These are phyloP conservation scores for Sebastes jordani DNA, from an alignment of 2,797 vertebrate genomes.

Conservation along the genomic window DNA sequence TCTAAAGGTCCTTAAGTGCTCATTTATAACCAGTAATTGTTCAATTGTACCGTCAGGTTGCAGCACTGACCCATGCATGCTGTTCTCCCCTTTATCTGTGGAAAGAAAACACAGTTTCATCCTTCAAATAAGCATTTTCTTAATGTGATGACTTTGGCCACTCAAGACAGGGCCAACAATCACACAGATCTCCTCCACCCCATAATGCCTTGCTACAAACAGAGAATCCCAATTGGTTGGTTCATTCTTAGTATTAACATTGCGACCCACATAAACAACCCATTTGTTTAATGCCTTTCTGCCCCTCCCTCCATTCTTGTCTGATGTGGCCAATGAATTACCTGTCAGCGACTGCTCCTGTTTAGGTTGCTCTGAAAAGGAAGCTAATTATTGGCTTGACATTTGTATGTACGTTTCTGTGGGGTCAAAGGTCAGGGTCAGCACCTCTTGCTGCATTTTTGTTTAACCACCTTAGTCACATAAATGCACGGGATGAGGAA, in stretches of 20 bases:
- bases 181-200: background rate
- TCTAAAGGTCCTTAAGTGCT: slow-evolving; percentile 17
- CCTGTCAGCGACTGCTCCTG: slow-evolving; percentile 61
- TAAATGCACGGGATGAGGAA: slow-evolving; percentile 68
- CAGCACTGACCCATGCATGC: slow-evolving; percentile 9
- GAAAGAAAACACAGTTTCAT: slow-evolving; percentile 14
- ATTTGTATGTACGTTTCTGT: slow-evolving; percentile 70
- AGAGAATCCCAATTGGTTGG: slow-evolving; percentile 16
- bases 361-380: slow-evolving; percentile 69
- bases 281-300: slow-evolving; percentile 18
- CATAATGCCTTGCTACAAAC: slow-evolving; percentile 7
- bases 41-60: background rate
- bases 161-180: background rate
- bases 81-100: slow-evolving; percentile 22
- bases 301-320: slow-evolving; percentile 5
- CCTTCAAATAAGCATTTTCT: slow-evolving; percentile 28
- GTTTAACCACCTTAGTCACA: slow-evolving; percentile 74
- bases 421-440: slow-evolving; percentile 73
- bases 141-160: slow-evolving; percentile 25
- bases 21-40: slow-evolving; percentile 38
- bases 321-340: slow-evolving; percentile 53
- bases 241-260: slow-evolving; percentile 46
- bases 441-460: slow-evolving; percentile 70
- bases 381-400: slow-evolving; percentile 79
- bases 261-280: background rate